phyloP scores from a whole-genome alignment of 2,888 invertebrate species.

The Augiades crinisus region DNA sequence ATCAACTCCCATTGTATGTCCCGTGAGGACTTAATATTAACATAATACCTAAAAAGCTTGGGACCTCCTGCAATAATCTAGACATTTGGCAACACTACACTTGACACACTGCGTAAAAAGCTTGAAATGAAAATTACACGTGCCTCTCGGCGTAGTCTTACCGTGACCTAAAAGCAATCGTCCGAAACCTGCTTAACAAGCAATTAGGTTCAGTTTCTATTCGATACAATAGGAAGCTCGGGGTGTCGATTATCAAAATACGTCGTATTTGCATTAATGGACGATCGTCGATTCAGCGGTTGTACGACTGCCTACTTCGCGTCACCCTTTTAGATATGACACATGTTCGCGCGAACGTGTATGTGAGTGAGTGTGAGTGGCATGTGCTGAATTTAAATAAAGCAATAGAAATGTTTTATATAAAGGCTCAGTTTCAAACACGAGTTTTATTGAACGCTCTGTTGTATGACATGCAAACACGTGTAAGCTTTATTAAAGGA shows the following conservation, averaged over 20 bases:
- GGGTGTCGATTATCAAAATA: constrained; percentile 50
- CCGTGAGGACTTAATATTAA: too few species aligned
- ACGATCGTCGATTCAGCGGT: constrained; percentile 63
- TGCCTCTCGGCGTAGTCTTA: constrained; percentile 38
- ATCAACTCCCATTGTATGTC: too few species aligned
- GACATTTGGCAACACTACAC: not conserved
- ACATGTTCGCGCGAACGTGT: constrained; percentile 60
- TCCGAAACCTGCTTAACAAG: constrained; percentile 46
- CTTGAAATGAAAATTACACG: constrained; percentile 36
- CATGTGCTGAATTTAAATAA: constrained; percentile 8
- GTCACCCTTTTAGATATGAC: constrained; percentile 69
- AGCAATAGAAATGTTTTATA: not conserved
- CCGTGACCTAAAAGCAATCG: constrained; percentile 59
- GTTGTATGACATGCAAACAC: not conserved
- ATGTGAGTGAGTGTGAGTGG: constrained; percentile 38
- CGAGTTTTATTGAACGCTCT: not conserved
- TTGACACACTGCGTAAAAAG: not conserved
- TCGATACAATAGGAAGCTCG: constrained; percentile 38
- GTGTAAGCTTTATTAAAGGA: not conserved
- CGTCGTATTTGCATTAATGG: constrained; percentile 63
- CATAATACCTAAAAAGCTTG: too few species aligned
- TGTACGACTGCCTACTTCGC: constrained; percentile 41
- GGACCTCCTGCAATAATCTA: too few species aligned
- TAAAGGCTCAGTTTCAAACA: not conserved
- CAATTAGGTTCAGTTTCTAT: constrained; percentile 39